phyloP scores from a whole-genome alignment of 2,113 vertebrate species.

The Terrapene triunguis region DNA sequence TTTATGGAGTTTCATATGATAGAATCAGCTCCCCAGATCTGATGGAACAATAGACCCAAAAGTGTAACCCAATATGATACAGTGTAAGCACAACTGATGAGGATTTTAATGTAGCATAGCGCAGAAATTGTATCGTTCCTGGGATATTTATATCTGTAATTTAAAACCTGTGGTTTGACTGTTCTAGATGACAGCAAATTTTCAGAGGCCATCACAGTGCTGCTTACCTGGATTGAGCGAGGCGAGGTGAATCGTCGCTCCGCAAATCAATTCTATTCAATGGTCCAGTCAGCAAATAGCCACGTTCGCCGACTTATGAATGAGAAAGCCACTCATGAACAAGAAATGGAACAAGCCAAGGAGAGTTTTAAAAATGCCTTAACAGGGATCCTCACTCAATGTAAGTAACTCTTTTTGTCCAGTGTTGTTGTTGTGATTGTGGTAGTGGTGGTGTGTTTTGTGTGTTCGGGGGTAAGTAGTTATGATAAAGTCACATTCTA shows the following conservation, averaged over 20 bases:
- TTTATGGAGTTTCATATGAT: slow-evolving; percentile 32
- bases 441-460: slow-evolving; percentile 65
- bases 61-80: slow-evolving; percentile 31
- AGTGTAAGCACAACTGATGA: slow-evolving; percentile 37
- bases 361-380: slow-evolving; percentile 90
- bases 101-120: slow-evolving; percentile 42
- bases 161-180: slow-evolving; percentile 48
- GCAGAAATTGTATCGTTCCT: slow-evolving; percentile 52
- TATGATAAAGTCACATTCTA: slow-evolving; percentile 73
- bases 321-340: slow-evolving; percentile 89
- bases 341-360: slow-evolving; percentile 90
- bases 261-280: slow-evolving; percentile 92
- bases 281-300: slow-evolving; percentile 92
- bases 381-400: slow-evolving; percentile 90
- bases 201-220: slow-evolving; percentile 87
- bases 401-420: slow-evolving; percentile 84
- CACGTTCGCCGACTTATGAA: slow-evolving; percentile 90
- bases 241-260: slow-evolving; percentile 91
- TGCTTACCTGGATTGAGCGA: slow-evolving; percentile 90
- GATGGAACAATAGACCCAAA: slow-evolving; percentile 3
- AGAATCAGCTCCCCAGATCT: not conserved
- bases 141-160: slow-evolving; percentile 60
- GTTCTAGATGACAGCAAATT: slow-evolving; percentile 92
- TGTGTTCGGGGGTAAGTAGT: slow-evolving; percentile 85
- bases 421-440: slow-evolving; percentile 53